Evolutionary conservation across 2,113 vertebrate genomes (phyloP).

Genomic region (Antigone vipio): DNA sequence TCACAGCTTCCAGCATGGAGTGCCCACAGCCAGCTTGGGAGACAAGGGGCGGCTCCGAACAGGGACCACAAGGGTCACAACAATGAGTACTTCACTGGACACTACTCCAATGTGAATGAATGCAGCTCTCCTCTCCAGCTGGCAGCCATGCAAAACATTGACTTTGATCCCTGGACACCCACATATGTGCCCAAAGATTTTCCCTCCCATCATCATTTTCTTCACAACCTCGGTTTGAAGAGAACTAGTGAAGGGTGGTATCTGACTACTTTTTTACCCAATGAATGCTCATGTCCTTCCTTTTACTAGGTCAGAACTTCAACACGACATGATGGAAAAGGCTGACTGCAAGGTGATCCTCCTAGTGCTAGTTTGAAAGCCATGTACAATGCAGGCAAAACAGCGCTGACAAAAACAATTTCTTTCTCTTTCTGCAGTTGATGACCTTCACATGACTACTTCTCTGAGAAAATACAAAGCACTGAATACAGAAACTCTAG

Average conservation of each 20-base stretch:
- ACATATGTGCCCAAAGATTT: neutral
- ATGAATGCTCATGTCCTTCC: neutral
- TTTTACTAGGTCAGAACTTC: neutral
- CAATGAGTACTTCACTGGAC: neutral
- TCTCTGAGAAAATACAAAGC: neutral
- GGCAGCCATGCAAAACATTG: neutral
- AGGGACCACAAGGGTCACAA: neutral
- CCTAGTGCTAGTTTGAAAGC: neutral
- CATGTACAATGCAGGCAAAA: neutral
- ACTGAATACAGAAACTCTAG: neutral
- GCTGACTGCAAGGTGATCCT: neutral
- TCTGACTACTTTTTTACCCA: neutral
- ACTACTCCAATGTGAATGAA: neutral
- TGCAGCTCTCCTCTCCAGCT: neutral
- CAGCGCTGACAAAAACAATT: neutral
- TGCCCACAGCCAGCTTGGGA: neutral
- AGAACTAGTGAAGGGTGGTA: neutral
- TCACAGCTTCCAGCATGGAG: neutral
- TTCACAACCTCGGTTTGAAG: neutral
- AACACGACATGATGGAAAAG: neutral
- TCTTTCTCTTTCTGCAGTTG: neutral
- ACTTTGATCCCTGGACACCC: neutral
- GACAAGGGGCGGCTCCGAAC: neutral
- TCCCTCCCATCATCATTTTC: neutral
- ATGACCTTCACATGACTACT: neutral